Conservation (phyloP, 2,113 vertebrate species). For the Macheiramphus alcinus region DNA sequence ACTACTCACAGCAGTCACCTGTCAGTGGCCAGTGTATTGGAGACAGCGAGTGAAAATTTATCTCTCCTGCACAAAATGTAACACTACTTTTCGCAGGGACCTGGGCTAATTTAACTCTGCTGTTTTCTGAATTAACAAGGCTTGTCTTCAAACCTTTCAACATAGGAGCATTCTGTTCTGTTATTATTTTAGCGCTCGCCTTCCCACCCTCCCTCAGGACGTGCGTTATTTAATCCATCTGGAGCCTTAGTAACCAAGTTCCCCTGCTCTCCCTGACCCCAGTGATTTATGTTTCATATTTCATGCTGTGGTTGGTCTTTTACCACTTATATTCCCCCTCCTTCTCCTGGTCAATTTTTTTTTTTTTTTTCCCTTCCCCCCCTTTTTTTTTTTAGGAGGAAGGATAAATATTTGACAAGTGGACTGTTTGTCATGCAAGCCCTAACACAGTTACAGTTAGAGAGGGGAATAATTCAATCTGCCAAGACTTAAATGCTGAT, state of each 20-base stretch:
- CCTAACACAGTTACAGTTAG: slow-evolving; percentile 43
- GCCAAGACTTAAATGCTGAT: slow-evolving; percentile 46
- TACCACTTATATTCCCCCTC: slow-evolving; percentile 9
- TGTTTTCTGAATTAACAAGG: slow-evolving; percentile 75
- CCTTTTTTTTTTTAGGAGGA: background rate
- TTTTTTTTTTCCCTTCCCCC: background rate
- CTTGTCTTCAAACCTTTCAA: slow-evolving; percentile 72
- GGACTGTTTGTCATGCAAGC: slow-evolving; percentile 52
- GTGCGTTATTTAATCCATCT: slow-evolving; percentile 68
- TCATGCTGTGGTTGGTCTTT: slow-evolving; percentile 51
- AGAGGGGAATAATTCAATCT: slow-evolving; percentile 55
- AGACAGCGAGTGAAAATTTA: slow-evolving; percentile 69
- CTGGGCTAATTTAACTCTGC: slow-evolving; percentile 72
- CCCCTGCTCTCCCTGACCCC: slow-evolving; percentile 48
- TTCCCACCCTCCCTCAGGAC: slow-evolving; percentile 63
- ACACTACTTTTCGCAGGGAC: slow-evolving; percentile 58
- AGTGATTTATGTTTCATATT: slow-evolving; percentile 64
- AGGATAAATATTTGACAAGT: slow-evolving; percentile 67
- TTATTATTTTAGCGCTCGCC: slow-evolving; percentile 58
- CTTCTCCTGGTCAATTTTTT: background rate
- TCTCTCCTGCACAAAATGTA: slow-evolving; percentile 69
- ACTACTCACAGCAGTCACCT: slow-evolving; percentile 73
- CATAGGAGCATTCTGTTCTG: slow-evolving; percentile 63
- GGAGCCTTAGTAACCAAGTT: slow-evolving; percentile 63
- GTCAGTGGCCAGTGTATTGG: slow-evolving; percentile 62